These are phyloP conservation scores for Gasterosteus aculeatus DNA, from an alignment of 2,113 vertebrate species.

Conservation along the genomic window DNA sequence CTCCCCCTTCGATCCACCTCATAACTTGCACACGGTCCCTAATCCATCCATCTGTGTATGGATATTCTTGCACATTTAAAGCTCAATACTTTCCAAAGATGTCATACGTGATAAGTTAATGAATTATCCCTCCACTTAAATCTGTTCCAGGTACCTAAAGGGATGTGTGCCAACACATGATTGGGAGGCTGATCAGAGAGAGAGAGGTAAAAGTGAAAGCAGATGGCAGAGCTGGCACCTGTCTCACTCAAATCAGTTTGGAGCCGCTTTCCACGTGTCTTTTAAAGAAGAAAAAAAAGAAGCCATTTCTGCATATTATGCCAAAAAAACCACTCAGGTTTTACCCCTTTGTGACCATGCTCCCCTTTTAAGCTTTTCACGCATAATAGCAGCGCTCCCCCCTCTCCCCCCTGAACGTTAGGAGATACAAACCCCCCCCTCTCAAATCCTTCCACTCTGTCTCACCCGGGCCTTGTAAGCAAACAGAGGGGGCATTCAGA, in stretches of 20 bases:
- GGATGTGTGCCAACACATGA: conserved; percentile 43
- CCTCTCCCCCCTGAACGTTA: conserved; percentile 60
- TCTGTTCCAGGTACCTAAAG: conserved; percentile 59
- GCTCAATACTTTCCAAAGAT: conserved; percentile 28
- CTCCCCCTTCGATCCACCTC: neutral
- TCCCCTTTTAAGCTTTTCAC: conserved; percentile 61
- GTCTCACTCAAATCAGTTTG: conserved; percentile 84
- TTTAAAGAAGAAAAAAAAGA: conserved; percentile 66
- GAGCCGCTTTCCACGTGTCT: conserved; percentile 85
- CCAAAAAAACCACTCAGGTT: conserved; percentile 80
- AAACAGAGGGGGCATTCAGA: conserved; percentile 78
- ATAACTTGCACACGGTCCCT: conserved; percentile 6
- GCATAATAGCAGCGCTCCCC: conserved; percentile 70
- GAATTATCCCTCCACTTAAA: conserved; percentile 24
- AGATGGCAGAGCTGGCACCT: conserved; percentile 86
- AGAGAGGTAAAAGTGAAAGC: conserved; percentile 81
- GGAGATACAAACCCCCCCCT: conserved; percentile 71
- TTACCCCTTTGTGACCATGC: conserved; percentile 77
- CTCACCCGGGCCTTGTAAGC: conserved; percentile 73
- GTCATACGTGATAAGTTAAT: conserved; percentile 27
- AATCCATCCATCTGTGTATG: neutral
- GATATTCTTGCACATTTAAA: conserved; percentile 14
- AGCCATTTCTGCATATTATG: conserved; percentile 63
- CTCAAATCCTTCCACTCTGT: conserved; percentile 68
- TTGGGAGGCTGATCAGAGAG: conserved; percentile 20